phyloP scores from a whole-genome alignment of 2,797 vertebrate species.

The Eleutherodactylus coqui region DNA sequence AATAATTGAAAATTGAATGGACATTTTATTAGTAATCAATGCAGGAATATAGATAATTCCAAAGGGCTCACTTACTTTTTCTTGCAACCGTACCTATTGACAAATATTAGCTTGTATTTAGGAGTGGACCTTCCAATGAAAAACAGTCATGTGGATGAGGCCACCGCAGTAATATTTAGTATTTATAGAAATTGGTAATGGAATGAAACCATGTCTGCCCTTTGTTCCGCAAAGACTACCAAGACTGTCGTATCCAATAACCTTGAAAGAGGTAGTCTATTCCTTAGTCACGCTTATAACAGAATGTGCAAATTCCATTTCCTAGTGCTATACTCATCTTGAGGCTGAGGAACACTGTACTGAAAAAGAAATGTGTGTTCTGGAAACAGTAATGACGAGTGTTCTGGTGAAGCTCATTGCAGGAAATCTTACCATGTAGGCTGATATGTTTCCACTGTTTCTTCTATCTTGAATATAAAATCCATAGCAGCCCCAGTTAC shows the following conservation, averaged over 20 bases:
- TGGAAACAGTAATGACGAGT: background rate
- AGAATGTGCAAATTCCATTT: background rate
- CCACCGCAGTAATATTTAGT: background rate
- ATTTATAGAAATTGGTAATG: background rate
- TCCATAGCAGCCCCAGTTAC: too few relatives aligned
- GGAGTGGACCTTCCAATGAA: background rate
- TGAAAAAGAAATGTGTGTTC: background rate
- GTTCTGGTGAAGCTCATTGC: background rate
- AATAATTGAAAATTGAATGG: too few relatives aligned
- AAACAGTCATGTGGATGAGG: background rate
- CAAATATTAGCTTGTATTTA: background rate
- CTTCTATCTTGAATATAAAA: background rate
- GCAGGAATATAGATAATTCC: too few relatives aligned
- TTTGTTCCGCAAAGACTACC: background rate
- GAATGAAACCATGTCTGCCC: background rate
- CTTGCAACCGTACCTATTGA: too few relatives aligned
- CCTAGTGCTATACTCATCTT: background rate
- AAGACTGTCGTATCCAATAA: background rate
- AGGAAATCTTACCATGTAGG: background rate
- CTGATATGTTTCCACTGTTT: background rate
- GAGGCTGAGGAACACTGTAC: background rate
- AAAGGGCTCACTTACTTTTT: too few relatives aligned
- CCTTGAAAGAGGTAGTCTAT: slow-evolving; percentile 6
- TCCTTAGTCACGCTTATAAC: slow-evolving; percentile 6
- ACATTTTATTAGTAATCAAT: too few relatives aligned